Evolutionary conservation across 2,888 invertebrate genomes (phyloP).

Genomic region (Linhomoeus sp.): DNA sequence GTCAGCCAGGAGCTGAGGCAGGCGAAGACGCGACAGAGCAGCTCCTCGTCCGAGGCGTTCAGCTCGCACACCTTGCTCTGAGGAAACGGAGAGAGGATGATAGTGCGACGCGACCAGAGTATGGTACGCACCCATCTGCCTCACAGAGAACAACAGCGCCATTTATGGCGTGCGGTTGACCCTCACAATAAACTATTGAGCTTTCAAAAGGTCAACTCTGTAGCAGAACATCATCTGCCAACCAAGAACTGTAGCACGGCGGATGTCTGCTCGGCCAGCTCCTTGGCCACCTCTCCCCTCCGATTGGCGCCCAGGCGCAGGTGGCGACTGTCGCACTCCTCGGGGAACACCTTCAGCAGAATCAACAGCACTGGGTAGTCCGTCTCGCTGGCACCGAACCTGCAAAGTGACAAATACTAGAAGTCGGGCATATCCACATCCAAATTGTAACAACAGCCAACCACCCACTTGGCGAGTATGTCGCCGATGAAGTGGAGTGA

Average conservation of each 20-base stretch:
- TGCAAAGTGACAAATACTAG: conserved; percentile 9
- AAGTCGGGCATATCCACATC: too few relatives aligned
- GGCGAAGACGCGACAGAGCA: conserved; percentile 42
- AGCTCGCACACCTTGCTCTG: not conserved
- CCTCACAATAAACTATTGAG: too few relatives aligned
- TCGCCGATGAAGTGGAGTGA: conserved; percentile 51
- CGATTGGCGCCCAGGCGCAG: conserved; percentile 64
- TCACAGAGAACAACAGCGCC: too few relatives aligned
- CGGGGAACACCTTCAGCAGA: conserved; percentile 77
- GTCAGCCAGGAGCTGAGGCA: conserved; percentile 82
- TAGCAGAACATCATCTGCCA: conserved; percentile 7
- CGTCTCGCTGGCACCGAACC: conserved; percentile 28
- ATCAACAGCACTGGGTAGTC: conserved; percentile 63
- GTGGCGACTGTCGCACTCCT: conserved; percentile 48
- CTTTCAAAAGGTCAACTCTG: too few relatives aligned
- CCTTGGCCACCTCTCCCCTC: conserved; percentile 57
- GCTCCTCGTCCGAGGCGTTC: not conserved
- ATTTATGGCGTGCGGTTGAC: too few relatives aligned
- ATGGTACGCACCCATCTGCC: too few relatives aligned
- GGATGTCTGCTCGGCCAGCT: conserved; percentile 52
- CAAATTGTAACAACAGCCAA: not conserved
- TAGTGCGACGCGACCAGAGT: too few relatives aligned
- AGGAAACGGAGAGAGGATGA: too few relatives aligned
- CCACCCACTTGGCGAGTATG: conserved; percentile 53
- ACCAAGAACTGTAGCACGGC: conserved; percentile 57